These are phyloP conservation scores for Liodrosophila aerea DNA, from an alignment of 2,888 invertebrate species.

Conservation along the genomic window DNA sequence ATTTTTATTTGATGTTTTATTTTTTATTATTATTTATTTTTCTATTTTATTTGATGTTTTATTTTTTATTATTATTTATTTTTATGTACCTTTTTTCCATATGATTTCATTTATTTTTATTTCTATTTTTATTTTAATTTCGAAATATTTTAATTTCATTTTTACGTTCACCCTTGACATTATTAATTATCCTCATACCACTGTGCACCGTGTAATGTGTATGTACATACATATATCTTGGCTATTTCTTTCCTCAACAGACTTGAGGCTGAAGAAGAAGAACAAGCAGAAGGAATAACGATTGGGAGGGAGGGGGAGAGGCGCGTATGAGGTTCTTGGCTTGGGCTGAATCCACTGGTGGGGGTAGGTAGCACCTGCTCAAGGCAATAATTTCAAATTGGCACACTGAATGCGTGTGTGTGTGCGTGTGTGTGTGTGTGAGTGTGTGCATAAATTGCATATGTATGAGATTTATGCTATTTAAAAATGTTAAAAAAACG, in stretches of 20 bases:
- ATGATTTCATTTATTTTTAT: too few species aligned
- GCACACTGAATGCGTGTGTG: conserved; percentile 38
- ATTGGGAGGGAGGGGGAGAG: not conserved
- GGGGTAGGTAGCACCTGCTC: conserved; percentile 53
- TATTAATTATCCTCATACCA: too few species aligned
- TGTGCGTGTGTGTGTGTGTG: conserved; percentile 28
- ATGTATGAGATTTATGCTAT: conserved; percentile 77
- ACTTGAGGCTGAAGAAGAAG: not conserved
- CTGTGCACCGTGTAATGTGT: conserved; percentile 3
- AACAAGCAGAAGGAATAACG: not conserved
- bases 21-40: too few species aligned
- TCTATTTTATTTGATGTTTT: too few species aligned
- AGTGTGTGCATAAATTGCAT: conserved; percentile 65
- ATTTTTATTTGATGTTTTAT: too few species aligned
- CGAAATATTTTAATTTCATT: too few species aligned
- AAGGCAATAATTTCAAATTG: conserved; percentile 75
- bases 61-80: too few species aligned
- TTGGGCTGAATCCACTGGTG: not conserved
- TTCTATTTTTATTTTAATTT: too few species aligned
- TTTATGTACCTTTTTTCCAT: too few species aligned
- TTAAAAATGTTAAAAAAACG: conserved; percentile 67
- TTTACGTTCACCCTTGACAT: too few species aligned
- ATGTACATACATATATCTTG: too few species aligned
- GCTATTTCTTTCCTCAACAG: not conserved
- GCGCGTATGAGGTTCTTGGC: not conserved